phyloP scores from a whole-genome alignment of 2,888 invertebrate genomes.

The Cataglyphis cursor region DNA sequence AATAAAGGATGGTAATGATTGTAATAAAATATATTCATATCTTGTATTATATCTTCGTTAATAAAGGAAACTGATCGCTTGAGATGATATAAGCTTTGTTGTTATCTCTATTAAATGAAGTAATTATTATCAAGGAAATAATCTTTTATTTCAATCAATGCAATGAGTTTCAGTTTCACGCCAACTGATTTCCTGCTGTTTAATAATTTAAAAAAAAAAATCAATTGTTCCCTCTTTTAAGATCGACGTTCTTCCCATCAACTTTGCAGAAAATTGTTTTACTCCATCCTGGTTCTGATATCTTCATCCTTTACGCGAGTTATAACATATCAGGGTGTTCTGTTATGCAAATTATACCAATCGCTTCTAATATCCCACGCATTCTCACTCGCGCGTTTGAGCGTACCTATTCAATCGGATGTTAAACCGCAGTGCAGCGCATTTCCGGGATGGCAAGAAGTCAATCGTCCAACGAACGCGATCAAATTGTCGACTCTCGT shows the following conservation, averaged over 20 bases:
- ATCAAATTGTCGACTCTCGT: conserved; percentile 48
- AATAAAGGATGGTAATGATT: neutral
- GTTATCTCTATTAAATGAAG: neutral
- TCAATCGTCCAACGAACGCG: conserved; percentile 59
- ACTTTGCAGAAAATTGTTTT: conserved; percentile 18
- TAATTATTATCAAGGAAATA: neutral
- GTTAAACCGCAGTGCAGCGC: conserved; percentile 39
- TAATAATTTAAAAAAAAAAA: conserved; percentile 31
- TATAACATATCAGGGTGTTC: conserved; percentile 6
- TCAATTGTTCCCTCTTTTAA: neutral
- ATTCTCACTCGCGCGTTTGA: conserved; percentile 49
- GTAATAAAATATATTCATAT: neutral
- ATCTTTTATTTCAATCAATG: neutral
- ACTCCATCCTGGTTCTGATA: neutral
- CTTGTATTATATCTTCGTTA: neutral
- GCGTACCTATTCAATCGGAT: conserved; percentile 53
- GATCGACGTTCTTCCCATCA: neutral
- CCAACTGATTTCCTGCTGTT: conserved; percentile 28
- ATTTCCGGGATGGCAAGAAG: conserved; percentile 68
- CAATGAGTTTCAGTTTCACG: neutral
- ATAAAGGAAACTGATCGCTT: neutral
- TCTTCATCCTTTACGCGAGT: conserved; percentile 14
- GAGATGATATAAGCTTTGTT: neutral
- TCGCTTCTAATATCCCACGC: conserved; percentile 25
- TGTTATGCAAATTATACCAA: conserved; percentile 39